These are phyloP conservation scores for Synergus itoensis DNA, from an alignment of 2,888 invertebrate species.

Conservation along the genomic window DNA sequence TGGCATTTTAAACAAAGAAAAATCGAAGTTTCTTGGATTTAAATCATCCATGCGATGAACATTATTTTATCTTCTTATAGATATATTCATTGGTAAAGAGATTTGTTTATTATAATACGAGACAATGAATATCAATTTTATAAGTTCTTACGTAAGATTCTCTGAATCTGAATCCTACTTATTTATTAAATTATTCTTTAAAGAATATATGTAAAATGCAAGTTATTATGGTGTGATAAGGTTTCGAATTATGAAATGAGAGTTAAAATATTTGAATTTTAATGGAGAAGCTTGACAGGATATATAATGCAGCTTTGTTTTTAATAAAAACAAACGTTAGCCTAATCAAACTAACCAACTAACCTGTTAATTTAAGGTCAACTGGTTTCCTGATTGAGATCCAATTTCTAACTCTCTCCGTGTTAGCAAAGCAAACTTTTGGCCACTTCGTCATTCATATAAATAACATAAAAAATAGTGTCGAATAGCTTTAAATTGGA, in stretches of 20 bases:
- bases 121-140: slow-evolving; percentile 25
- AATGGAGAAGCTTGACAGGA: background rate
- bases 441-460: no score
- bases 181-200: background rate
- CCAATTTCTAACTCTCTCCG: slow-evolving; percentile 32
- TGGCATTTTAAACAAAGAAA: background rate
- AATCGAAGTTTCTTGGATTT: background rate
- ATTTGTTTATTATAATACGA: background rate
- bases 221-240: background rate
- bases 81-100: background rate
- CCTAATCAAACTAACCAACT: slow-evolving; percentile 3
- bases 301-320: slow-evolving; percentile 6
- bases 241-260: background rate
- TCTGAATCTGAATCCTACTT: background rate
- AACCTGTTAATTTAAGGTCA: slow-evolving; percentile 35
- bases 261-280: background rate
- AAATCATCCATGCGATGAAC: background rate
- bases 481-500: background rate
- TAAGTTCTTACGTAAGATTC: slow-evolving; percentile 15
- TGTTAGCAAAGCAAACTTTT: background rate
- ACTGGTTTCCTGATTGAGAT: slow-evolving; percentile 24
- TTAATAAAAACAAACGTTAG: slow-evolving; percentile 22
- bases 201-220: background rate
- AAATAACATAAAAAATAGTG: no score
- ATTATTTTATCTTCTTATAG: slow-evolving; percentile 32